These are phyloP conservation scores for Pollicipes pollicipes DNA, from an alignment of 1,140 invertebrate species.

Conservation along the genomic window DNA sequence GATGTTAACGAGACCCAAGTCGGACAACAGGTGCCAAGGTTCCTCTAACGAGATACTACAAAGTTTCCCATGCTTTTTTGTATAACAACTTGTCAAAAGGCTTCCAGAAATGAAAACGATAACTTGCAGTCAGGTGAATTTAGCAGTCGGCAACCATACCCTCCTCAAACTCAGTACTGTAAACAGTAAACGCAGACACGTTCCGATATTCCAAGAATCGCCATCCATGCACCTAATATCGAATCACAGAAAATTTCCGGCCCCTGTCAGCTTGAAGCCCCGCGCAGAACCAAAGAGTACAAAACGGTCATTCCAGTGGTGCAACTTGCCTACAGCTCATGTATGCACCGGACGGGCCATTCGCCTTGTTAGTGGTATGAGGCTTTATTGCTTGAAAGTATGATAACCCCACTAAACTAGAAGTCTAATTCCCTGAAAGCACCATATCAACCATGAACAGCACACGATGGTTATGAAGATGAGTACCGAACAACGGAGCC, in stretches of 20 bases:
- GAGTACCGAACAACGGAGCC: neutral
- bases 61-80: too few species aligned
- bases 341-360: neutral
- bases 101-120: too few species aligned
- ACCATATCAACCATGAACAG: neutral
- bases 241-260: too few species aligned
- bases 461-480: neutral
- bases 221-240: too few species aligned
- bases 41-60: too few species aligned
- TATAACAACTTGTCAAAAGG: too few species aligned
- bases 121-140: too few species aligned
- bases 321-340: neutral
- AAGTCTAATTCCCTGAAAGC: neutral
- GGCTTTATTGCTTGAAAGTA: constrained; percentile 1
- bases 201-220: too few species aligned
- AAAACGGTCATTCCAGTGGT: neutral
- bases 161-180: neutral
- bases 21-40: too few species aligned
- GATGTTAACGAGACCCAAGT: too few species aligned
- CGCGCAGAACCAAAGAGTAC: neutral
- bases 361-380: neutral
- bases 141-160: too few species aligned
- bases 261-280: too few species aligned
- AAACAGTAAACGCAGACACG: neutral
- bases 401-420: neutral